phyloP scores from a whole-genome alignment of 1,140 invertebrate species.

The Drosophila elegans region DNA sequence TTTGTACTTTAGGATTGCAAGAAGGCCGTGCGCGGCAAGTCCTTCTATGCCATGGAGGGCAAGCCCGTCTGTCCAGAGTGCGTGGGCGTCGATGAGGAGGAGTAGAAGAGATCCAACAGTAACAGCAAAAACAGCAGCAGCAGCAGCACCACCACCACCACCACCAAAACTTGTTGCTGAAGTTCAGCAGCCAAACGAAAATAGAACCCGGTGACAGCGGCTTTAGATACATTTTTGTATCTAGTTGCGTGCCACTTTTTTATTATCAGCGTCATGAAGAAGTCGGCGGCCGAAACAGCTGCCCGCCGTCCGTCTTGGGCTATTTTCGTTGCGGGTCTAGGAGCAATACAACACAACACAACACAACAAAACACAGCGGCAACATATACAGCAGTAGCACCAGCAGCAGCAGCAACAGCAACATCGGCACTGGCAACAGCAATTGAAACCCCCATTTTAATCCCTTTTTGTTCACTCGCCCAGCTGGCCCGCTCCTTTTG shows the following conservation, averaged over 20 bases:
- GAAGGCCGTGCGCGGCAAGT: conserved; percentile 94
- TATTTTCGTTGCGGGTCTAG: conserved; percentile 52
- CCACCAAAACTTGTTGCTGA: conserved; percentile 48
- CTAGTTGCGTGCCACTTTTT: conserved; percentile 56
- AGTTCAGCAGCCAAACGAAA: conserved; percentile 60
- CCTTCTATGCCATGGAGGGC: conserved; percentile 97
- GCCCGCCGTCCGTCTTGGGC: conserved; percentile 25
- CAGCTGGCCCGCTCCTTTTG: conserved; percentile 39
- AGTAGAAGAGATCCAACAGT: conserved; percentile 85
- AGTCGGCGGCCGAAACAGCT: conserved; percentile 32
- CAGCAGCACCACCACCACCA: conserved; percentile 3
- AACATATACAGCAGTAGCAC: conserved; percentile 20
- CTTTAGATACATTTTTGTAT: conserved; percentile 58
- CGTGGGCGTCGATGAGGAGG: conserved; percentile 95
- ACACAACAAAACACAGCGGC: conserved; percentile 12
- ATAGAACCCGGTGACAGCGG: conserved; percentile 47
- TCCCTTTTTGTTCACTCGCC: conserved; percentile 7
- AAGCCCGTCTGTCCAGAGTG: conserved; percentile 96
- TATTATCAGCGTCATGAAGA: conserved; percentile 34
- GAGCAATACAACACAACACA: conserved; percentile 34
- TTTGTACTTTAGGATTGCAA: conserved; percentile 93
- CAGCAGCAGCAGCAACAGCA: conserved; percentile 24
- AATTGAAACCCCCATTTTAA: conserved; percentile 5
- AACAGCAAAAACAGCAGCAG: neutral
- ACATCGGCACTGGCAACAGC: conserved; percentile 27